These are phyloP conservation scores for Ectropis grisescens DNA, from an alignment of 1,140 invertebrate genomes.

Conservation along the genomic window DNA sequence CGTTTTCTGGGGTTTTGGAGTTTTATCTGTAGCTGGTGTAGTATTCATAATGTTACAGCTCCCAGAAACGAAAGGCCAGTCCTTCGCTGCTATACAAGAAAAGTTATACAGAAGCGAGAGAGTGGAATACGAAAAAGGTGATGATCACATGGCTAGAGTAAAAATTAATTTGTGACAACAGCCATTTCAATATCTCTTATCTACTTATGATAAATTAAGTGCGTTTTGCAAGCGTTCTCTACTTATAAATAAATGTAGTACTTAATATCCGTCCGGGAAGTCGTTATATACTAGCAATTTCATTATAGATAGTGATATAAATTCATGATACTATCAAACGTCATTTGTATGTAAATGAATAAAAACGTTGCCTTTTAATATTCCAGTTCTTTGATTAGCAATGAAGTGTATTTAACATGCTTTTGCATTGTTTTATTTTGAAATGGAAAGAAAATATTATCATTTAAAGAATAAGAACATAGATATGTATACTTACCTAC, in stretches of 20 bases:
- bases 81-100: constrained; percentile 71
- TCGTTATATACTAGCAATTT: background rate
- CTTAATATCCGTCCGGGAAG: constrained; percentile 16
- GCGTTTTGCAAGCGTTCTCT: too few relatives aligned
- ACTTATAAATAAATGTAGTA: constrained; percentile 5
- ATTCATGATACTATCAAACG: too few relatives aligned
- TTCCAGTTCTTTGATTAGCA: too few relatives aligned
- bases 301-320: background rate
- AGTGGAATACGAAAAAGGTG: constrained; percentile 41
- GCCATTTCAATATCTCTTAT: background rate
- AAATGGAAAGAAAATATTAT: too few relatives aligned
- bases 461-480: too few relatives aligned
- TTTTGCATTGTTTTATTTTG: too few relatives aligned
- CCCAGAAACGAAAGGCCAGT: constrained; percentile 88
- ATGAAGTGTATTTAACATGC: too few relatives aligned
- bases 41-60: constrained; percentile 76
- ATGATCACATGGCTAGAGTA: constrained; percentile 30
- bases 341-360: too few relatives aligned
- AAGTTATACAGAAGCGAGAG: constrained; percentile 46
- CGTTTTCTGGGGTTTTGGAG: constrained; percentile 81
- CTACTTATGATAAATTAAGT: background rate
- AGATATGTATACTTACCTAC: too few relatives aligned
- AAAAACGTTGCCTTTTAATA: too few relatives aligned
- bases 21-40: constrained; percentile 74
- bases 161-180: constrained; percentile 23